Percentiles rank a stretch among this genome's conserved stretches.
Conservation (phyloP, 2,888 invertebrate species). For the Oasisia sp. region DNA sequence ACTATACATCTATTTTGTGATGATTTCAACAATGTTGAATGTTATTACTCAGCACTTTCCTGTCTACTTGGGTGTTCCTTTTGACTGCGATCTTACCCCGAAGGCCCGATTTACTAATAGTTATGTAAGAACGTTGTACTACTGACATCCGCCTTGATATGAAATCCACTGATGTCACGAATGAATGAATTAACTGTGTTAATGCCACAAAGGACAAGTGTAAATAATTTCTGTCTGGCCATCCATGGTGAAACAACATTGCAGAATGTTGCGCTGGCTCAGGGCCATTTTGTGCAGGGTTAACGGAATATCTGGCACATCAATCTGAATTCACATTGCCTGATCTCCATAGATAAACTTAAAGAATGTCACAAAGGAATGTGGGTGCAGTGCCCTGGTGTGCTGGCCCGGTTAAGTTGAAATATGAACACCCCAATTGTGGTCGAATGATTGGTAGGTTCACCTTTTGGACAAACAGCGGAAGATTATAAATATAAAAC, state of each 20-base stretch:
- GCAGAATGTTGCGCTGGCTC: constrained; percentile 13
- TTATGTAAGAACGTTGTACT: neutral
- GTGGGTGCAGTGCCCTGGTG: constrained; percentile 1
- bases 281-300: constrained; percentile 17
- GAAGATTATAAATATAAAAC: neutral
- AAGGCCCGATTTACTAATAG: neutral
- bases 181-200: constrained; percentile 19
- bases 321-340: constrained; percentile 19
- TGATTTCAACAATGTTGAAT: neutral
- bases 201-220: constrained; percentile 9
- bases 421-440: constrained; percentile 25
- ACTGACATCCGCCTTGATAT: constrained; percentile 7
- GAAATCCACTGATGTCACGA: neutral
- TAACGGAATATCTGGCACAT: constrained; percentile 20
- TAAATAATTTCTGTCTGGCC: neutral
- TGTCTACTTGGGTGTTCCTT: too few relatives aligned
- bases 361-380: constrained; percentile 24
- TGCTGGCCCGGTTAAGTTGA: constrained; percentile 21
- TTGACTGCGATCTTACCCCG: too few relatives aligned
- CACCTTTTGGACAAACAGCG: neutral
- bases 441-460: neutral
- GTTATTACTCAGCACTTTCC: too few relatives aligned
- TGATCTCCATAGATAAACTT: constrained; percentile 22
- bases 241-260: neutral
- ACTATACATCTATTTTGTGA: neutral